Base-by-base conservation (phyloP, 92 coral and sea anemone species). In the Plumapathes pennacea region DNA sequence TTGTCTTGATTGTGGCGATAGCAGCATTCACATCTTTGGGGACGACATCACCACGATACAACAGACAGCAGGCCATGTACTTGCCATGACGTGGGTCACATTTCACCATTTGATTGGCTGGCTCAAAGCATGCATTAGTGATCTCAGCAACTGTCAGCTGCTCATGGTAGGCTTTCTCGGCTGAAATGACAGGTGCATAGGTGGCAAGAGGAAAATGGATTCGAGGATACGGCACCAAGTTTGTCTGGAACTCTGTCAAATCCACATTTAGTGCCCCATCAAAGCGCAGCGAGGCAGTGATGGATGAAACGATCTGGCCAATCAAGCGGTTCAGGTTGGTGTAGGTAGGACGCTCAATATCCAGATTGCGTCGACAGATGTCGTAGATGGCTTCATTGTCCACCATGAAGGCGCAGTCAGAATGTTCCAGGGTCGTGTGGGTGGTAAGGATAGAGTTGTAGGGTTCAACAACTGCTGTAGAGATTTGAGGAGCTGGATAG, bases 331-430 rank as follows among this genome's bases (percentile, higher is more conserved):
- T 88, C 78, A 88, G 70, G 78, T 88, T 88, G 88, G 96, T 83
- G 79, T 88, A 88, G 58, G 90, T 73, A 2, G 96, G 90, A 22
- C 96, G 72, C 60, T 83, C 96, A 22, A 88, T 88, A 79, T 88
- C 90, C 39, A 88, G 65, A 72, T 85, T 85, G 9, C 92, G 77
- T 13, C 97, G 97, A 15, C 96, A 89, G 67, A 89, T 89, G 37
- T 89, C 96, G 50, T 84, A 89, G 67, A 89, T 89, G 61, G 96
- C 96, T 78, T 89, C 96, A 45, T 89, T 89, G 78, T 89, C 96
- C 18, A 89, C 97, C 97, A 89, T 89, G 71, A 89, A 89, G 68
- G 91, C 90, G 46, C 97, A 89, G 84, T 89, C 97, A 12, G 97
- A 89, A 70, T 84, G 97, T 58, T 89, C 97, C 57, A 89, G 73